Percentiles rank a stretch among this genome's conserved stretches.
phyloP scores from a whole-genome alignment of 2,888 invertebrate genomes.

The Lasioglossum pauxillum region DNA sequence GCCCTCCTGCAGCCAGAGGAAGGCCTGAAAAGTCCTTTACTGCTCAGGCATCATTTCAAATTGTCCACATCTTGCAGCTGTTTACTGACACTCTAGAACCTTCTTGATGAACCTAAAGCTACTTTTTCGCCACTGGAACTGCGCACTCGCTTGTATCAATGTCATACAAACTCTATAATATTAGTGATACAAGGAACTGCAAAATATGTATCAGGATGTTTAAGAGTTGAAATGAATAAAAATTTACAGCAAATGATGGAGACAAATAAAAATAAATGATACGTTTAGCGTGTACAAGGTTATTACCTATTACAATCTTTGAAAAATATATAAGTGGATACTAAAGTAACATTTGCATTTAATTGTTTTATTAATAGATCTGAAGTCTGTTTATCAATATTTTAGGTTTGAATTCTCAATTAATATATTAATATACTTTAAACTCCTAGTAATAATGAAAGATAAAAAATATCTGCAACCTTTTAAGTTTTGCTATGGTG shows the following conservation, averaged over 20 bases:
- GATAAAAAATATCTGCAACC: neutral
- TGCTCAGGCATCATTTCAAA: slow-evolving; percentile 41
- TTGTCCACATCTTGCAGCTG: slow-evolving; percentile 14
- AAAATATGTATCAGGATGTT: no score
- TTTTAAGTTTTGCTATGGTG: no score
- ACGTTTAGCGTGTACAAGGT: neutral
- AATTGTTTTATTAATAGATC: neutral
- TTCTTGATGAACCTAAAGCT: neutral
- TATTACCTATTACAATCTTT: neutral
- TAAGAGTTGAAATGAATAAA: no score
- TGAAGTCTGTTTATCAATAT: neutral
- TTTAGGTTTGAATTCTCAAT: no score
- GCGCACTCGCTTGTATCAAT: neutral
- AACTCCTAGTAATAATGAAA: neutral
- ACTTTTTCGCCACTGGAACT: neutral
- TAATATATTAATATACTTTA: neutral
- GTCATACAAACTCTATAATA: no score
- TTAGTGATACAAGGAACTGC: no score
- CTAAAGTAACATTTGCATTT: neutral
- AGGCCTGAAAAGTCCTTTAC: slow-evolving; percentile 4
- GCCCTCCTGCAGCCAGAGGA: slow-evolving; percentile 15
- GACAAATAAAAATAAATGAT: neutral
- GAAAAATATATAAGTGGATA: neutral
- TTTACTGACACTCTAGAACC: neutral
- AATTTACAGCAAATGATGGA: no score